Evolutionary conservation across 1,140 invertebrate genomes (phyloP).

Genomic region (Drosophila obscura): DNA sequence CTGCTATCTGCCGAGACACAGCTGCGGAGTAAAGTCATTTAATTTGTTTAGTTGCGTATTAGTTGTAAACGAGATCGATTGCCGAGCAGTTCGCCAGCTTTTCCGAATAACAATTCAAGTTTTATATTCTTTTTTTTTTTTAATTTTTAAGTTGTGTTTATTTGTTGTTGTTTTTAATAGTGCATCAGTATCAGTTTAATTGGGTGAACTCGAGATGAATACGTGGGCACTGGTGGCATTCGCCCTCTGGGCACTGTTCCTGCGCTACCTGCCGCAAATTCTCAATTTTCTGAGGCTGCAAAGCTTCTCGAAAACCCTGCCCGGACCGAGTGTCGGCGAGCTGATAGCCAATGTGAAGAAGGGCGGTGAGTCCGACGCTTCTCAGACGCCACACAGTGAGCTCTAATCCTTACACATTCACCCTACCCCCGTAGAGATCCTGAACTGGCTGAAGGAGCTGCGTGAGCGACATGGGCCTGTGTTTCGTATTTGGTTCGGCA

Average conservation of each 20-base stretch:
- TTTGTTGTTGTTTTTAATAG: neutral
- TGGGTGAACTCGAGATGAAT: conserved; percentile 46
- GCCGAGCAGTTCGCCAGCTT: conserved; percentile 36
- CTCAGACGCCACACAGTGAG: neutral
- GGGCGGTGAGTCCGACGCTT: conserved; percentile 54
- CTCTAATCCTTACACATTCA: neutral
- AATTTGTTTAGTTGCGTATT: conserved; percentile 1
- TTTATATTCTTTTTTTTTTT: neutral
- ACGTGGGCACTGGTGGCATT: conserved; percentile 67
- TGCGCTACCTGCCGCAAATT: conserved; percentile 66
- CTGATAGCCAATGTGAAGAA: conserved; percentile 75
- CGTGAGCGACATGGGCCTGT: conserved; percentile 59
- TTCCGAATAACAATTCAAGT: neutral
- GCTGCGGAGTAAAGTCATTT: neutral
- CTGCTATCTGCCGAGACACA: conserved; percentile 8
- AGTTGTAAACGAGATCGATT: conserved; percentile 36
- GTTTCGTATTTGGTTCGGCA: conserved; percentile 81
- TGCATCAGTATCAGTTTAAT: too few relatives aligned
- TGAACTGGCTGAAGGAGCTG: conserved; percentile 62
- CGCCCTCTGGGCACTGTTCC: conserved; percentile 71
- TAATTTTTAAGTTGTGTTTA: neutral
- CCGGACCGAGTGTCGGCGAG: conserved; percentile 66
- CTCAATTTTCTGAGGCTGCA: conserved; percentile 53
- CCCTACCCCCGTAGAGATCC: conserved; percentile 41
- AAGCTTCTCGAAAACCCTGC: conserved; percentile 60